Base-by-base conservation (phyloP, 2,888 invertebrate genomes). In the Caenorhabditis plicata region DNA sequence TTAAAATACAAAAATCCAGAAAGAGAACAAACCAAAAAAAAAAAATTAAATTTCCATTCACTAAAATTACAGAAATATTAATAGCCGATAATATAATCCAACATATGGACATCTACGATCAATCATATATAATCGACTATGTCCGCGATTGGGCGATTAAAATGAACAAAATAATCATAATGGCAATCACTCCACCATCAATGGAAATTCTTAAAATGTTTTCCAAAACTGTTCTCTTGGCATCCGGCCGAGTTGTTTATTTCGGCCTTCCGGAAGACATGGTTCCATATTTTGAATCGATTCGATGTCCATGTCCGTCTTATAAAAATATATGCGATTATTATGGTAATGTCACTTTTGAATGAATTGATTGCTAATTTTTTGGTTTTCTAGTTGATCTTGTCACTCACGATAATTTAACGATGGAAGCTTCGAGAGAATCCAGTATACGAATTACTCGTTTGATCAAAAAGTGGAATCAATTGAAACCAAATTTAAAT, bases 291-390 rank as follows among this genome's bases (percentile, higher is more conserved):
- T 94, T 94, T 84, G 90, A 89, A 47, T 87, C 88, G 44, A 87
- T 88, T 4, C 92, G 93, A 79, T 94, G 92, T 84, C 92, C 93
- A 2, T 94, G 93, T 82, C 94, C 94, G 13, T 90, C 92, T 0
- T 93, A 90, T 82, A 94, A 94, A 83, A 94, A 94, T 81, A 93
- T 93, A 43, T 92, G 92, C 0, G 94, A 94, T 84, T 94, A 94
- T 82, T 94, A 94, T 82, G 85, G 83, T 83, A 43, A 29, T n/a
- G 15, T n/a, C 17, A 15, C 7, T n/a, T 35, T 35, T 13, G 9
- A 35, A n/a, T 13, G 8, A 13, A n/a, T 9, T 9, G 7, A 13
- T 35, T 35, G 7, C n/a, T 35, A 7, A 9, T n/a, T 35, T 8
- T 38, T 38, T 13, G 8, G n/a, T 15, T 9, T 84, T 85, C 2